Base-by-base conservation (phyloP, 1,140 invertebrate genomes). In the Diabrotica virgifera region DNA sequence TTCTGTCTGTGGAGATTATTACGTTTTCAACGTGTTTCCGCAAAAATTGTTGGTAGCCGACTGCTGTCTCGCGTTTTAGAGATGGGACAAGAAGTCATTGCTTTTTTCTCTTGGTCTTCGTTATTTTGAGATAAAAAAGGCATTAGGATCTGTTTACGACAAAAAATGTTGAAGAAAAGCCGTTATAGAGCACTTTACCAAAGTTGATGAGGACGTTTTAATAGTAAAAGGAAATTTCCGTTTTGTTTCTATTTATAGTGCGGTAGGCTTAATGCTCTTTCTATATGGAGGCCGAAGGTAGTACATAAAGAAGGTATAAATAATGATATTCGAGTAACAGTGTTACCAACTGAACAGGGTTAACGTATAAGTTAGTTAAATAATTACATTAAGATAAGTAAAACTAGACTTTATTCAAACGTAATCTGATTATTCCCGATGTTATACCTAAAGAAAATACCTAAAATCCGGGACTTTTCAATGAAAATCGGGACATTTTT, bases 141-240 rank as follows among this genome's bases (percentile, higher is more conserved):
- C 40, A 46, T 46, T 46, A 46, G 40, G 40, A 46, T 46, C 40
- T 46, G 40, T 46, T 46, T 46, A 46, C 40, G 40, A 5, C 40
- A 46, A 46, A 46, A 46, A 46, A 46, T 46, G 40, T 8, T 46
- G 8, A n/a, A 46, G n/a, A n/a, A 46, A 46, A 46, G 5, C 40
- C 40, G 40, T 46, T 46, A 46, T 46, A 46, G 40, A 46, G 40
- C 40, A 46, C 40, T 46, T 46, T 46, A 46, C 40, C n/a, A 46
- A 46, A 5, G 40, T 46, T 46, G n/a, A 46, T 10, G 40, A 46
- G 40, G n/a, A 46, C 40, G 40, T 46, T 46, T 46, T 46, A 46
- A 46, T 46, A 46, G 40, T 46, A 46, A 46, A 46, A 46, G 40
- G 40, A 46, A 46, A 46, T 46, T 46, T n/a, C 40, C 40, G 40